Base-by-base conservation (phyloP, 2,113 vertebrate species). In the Tychaedon coryphoeus region DNA sequence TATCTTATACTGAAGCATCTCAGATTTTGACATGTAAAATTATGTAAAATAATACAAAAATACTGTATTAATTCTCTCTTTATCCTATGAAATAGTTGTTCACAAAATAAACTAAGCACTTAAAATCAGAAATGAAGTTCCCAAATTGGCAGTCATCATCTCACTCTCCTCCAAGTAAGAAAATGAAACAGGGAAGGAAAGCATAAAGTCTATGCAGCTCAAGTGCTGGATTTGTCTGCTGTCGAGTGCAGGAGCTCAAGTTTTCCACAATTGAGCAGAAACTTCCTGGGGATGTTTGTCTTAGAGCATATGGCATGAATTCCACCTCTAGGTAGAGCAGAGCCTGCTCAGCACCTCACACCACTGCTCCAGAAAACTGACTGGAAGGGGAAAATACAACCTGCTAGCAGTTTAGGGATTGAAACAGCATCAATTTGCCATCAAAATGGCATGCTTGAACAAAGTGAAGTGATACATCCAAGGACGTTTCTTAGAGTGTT, bases 171-270 rank as follows among this genome's bases (percentile, higher is more conserved):
- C 17, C 7, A 50, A 40, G 15, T n/a, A 62, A 75, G 14, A 26
- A 53, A 48, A 48, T 1, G 0, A n/a, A 83, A 28, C 5, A n/a
- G 19, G 28, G 47, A 75, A 60, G 18, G 33, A 58, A 79, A 64
- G 26, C 9, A 50, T 7, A 4, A 53, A 28, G 9, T 5, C 34
- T 36, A 5, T 50, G 19, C 20, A 61, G 9, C 8, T 0, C 0
- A 42, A 88, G 16, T 40, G 16, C 12, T 90, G 43, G 43, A 45
- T 45, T 45, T 45, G 19, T 45, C 19, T 45, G 9, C 43, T 45
- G 43, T 45, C 43, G 19, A 45, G 43, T 45, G 43, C 43, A 45
- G 19, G 43, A 45, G 43, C 43, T 45, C 18, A 19, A 19, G 43
- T 45, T 45, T 45, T 20, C 43, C 43, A 45, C 43, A 19, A 45